Conservation (phyloP, 2,797 vertebrate species). For the Neomorphus geoffroyi region DNA sequence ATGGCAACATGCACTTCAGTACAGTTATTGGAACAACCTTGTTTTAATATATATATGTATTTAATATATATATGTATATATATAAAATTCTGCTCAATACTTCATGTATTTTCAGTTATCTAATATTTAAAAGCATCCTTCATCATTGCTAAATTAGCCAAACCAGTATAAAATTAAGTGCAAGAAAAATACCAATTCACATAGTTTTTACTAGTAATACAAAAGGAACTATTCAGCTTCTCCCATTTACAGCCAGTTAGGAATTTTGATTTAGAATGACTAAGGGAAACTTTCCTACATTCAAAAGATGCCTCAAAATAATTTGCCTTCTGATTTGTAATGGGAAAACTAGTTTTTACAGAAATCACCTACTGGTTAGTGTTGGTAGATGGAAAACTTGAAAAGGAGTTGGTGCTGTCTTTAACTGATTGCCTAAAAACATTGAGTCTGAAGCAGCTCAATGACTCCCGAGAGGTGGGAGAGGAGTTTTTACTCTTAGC, state of each 20-base stretch:
- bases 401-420: neutral
- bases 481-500: neutral
- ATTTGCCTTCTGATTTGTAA: constrained; percentile 6
- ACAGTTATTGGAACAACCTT: neutral
- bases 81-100: neutral
- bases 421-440: neutral
- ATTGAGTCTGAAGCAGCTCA: neutral
- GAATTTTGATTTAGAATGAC: constrained; percentile 14
- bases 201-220: constrained; percentile 13
- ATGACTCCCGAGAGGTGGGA: neutral
- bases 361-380: neutral
- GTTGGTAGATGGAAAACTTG: no score
- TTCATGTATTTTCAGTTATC: constrained; percentile 28
- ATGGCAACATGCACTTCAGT: neutral
- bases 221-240: constrained; percentile 24
- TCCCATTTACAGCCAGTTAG: constrained; percentile 33
- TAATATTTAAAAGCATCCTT: constrained; percentile 49
- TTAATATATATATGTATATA: constrained; percentile 4
- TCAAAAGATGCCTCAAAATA: constrained; percentile 19
- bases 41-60: neutral
- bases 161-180: constrained; percentile 61
- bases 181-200: constrained; percentile 42
- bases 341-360: neutral
- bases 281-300: constrained; percentile 40
- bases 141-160: constrained; percentile 49